Percentiles rank a stretch among this genome's conserved stretches.
Evolutionary conservation across 2,113 vertebrate species (phyloP).

Genomic region (Cyrtonyx montezumae): DNA sequence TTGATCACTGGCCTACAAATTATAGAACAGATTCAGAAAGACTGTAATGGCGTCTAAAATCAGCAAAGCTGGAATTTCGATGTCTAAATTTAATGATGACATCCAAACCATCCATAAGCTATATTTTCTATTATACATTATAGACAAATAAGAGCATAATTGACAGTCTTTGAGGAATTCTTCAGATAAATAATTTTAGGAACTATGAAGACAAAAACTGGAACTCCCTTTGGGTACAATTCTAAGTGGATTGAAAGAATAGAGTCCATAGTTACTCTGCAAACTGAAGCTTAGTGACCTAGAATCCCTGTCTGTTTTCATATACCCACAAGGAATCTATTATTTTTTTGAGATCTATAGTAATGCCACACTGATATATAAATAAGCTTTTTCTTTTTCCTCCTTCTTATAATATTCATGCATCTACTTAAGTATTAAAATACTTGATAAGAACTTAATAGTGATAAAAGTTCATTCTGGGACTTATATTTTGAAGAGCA

Average conservation of each 20-base stretch:
- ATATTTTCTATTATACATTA: neutral
- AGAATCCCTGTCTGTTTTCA: neutral
- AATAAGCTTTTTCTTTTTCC: neutral
- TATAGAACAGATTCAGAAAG: neutral
- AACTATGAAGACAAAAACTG: neutral
- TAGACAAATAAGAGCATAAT: neutral
- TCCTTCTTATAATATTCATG: neutral
- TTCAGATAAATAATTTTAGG: neutral
- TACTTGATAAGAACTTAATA: neutral
- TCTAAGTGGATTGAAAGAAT: neutral
- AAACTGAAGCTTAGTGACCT: neutral
- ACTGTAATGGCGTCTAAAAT: neutral
- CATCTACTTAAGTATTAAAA: neutral
- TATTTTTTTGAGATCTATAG: neutral
- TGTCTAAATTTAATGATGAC: neutral
- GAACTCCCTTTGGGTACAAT: neutral
- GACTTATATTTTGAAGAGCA: neutral
- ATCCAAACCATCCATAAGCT: neutral
- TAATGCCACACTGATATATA: rapidly evolving
- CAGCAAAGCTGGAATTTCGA: neutral
- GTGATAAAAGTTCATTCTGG: neutral
- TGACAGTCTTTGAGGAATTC: neutral
- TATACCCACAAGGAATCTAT: neutral
- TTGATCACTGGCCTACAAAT: neutral
- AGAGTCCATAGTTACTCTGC: neutral